Base-by-base conservation (phyloP, 2,797 vertebrate species). In the Pipistrellus pipistrellus region DNA sequence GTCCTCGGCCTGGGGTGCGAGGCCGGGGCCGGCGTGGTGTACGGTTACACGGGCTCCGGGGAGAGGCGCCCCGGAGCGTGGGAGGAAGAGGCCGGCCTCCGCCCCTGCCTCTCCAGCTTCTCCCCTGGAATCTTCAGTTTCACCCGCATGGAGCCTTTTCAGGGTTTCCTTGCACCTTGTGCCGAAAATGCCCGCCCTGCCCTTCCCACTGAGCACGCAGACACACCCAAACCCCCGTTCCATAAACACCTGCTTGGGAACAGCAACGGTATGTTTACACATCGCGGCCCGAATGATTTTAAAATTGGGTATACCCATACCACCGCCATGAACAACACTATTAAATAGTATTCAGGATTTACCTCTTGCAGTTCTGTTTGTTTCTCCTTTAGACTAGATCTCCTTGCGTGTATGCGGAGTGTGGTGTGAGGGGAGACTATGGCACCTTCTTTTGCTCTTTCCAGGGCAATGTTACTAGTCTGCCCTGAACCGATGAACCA, bases 101-200 rank as follows among this genome's bases (percentile, higher is more conserved):
- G 44, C 9, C 78, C n/a, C 13, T 11, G 27, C 27, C 35, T 27
- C 30, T 72, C 66, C 20, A 27, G 57, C 64, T 41, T 59, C 27
- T 12, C 5, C 69, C 44, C 27, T 17, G 12, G 30, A 46, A 76
- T 80, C 57, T 72, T 38, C 53, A 71, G 27, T 48, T 73, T 62
- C 15, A 44, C 25, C 44, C 20, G 12, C 0, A 13, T 20, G 25
- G 80, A 48, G 51, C 5, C 1, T 62, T 62, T 82, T 25, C 35
- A 73, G 69, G 82, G 59, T 78, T 97, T 92, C 57, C 68, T 51
- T 78, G 55, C 6, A 66, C 25, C 73, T 85, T 27, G 53, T 93
- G 59, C 69, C 27, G n/a, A 25, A 53, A 83, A 82, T 46, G 12
- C 35, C 62, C 41, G 77, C 30, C 27, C n/a, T 82, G 51, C 8